A percentile compares a stretch with the other conserved stretches of the same genome.
Evolutionary conservation across 2,113 vertebrate genomes (phyloP).

Genomic region (Excalfactoria chinensis): DNA sequence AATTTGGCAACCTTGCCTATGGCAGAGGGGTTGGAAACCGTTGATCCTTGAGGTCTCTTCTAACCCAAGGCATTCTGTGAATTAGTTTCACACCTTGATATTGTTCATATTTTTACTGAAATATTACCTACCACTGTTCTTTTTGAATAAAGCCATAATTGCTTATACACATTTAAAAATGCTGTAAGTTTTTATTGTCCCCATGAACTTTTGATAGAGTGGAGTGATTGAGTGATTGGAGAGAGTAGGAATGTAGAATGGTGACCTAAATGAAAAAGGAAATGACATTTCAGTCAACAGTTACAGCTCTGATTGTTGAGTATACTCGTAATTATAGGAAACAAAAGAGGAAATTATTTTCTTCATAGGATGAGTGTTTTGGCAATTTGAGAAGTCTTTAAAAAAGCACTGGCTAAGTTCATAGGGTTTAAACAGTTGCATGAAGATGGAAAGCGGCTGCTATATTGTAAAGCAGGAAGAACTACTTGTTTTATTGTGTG

Average conservation of each 20-base stretch:
- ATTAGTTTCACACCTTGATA: not conserved
- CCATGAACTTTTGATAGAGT: not conserved
- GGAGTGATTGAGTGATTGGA: slow-evolving; percentile 19
- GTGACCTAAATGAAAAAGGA: not conserved
- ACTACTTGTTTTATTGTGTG: not conserved
- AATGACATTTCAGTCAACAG: not conserved
- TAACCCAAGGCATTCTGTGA: too few species aligned
- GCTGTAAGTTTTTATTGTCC: not conserved
- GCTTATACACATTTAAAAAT: not conserved
- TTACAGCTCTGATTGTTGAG: not conserved
- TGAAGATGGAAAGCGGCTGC: not conserved
- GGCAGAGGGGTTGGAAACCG: too few species aligned
- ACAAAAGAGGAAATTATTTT: not conserved
- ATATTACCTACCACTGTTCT: not conserved
- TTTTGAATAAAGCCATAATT: not conserved
- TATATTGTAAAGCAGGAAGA: not conserved
- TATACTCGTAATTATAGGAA: not conserved
- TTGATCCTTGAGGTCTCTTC: too few species aligned
- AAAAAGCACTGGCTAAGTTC: not conserved
- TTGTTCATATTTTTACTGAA: not conserved
- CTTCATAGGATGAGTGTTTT: not conserved
- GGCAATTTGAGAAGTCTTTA: not conserved
- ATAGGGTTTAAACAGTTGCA: not conserved
- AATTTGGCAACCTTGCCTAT: too few species aligned
- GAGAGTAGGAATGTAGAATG: not conserved